phyloP scores from a whole-genome alignment of 2,797 vertebrate species.

The Hypotaenidia philippensis region DNA sequence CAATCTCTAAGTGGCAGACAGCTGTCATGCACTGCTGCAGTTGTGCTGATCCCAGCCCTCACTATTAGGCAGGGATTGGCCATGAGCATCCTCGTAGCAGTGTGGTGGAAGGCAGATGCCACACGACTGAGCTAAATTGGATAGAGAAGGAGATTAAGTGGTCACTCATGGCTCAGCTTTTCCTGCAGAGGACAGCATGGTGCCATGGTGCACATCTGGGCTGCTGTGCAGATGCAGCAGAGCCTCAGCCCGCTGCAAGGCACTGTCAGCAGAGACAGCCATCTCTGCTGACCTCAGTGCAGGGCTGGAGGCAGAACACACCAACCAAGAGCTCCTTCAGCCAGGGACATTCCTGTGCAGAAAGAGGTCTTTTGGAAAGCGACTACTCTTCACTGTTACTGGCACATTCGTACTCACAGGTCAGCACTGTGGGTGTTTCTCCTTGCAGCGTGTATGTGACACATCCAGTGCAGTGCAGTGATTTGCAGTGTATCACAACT shows the following conservation, averaged over 20 bases:
- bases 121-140: background rate
- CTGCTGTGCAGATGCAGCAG: background rate
- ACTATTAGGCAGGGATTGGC: background rate
- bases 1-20: background rate
- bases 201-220: background rate
- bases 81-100: fast-evolving
- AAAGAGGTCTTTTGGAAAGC: background rate
- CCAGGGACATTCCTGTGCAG: background rate
- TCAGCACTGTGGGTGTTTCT: background rate
- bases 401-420: background rate
- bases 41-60: fast-evolving
- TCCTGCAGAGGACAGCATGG: background rate
- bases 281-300: background rate
- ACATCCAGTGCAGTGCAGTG: background rate
- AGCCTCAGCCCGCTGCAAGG: background rate
- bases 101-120: background rate
- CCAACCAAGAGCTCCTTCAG: background rate
- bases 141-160: conserved; percentile 45
- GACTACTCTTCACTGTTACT: background rate
- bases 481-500: background rate
- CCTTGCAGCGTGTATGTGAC: background rate
- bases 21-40: fast-evolving
- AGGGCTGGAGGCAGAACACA: background rate
- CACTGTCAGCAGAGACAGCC: background rate
- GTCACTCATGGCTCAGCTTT: conserved; percentile 25